These are phyloP conservation scores for Macrostomum lignano DNA, from an alignment of 1,140 invertebrate species.

Conservation along the genomic window DNA sequence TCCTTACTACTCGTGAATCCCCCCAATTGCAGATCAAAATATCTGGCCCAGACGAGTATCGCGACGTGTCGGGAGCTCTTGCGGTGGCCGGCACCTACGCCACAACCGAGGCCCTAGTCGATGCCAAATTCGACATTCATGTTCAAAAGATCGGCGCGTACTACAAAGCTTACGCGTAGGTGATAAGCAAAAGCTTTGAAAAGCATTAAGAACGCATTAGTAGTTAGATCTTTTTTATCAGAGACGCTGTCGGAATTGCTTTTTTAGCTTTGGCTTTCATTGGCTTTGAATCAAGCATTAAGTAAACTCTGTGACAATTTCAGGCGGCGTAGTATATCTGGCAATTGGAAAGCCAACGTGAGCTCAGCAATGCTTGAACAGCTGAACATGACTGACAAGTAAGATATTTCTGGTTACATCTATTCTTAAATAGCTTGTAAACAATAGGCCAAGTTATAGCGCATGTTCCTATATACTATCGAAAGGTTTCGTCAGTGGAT, in stretches of 20 bases:
- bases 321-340: conserved; percentile 44
- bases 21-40: too few relatives aligned
- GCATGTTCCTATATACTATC: conserved; percentile 9
- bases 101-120: conserved; percentile 74
- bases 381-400: conserved; percentile 58
- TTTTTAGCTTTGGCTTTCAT: too few relatives aligned
- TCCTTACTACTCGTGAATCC: too few relatives aligned
- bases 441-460: too few relatives aligned
- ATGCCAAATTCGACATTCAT: conserved; percentile 82
- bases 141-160: conserved; percentile 83
- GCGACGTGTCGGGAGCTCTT: too few relatives aligned
- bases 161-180: conserved; percentile 90
- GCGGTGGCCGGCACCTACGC: conserved; percentile 60
- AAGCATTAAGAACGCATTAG: neutral
- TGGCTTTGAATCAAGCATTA: too few relatives aligned
- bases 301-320: too few relatives aligned
- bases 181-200: conserved; percentile 7
- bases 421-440: too few relatives aligned
- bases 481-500: conserved; percentile 56
- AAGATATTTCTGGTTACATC: too few relatives aligned
- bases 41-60: too few relatives aligned
- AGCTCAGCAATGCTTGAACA: conserved; percentile 90
- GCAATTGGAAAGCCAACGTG: conserved; percentile 91
- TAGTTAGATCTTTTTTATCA: too few relatives aligned
- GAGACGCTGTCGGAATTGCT: too few relatives aligned